Evolutionary conservation across 2,113 vertebrate genomes (phyloP).

Genomic region (Riparia riparia): DNA sequence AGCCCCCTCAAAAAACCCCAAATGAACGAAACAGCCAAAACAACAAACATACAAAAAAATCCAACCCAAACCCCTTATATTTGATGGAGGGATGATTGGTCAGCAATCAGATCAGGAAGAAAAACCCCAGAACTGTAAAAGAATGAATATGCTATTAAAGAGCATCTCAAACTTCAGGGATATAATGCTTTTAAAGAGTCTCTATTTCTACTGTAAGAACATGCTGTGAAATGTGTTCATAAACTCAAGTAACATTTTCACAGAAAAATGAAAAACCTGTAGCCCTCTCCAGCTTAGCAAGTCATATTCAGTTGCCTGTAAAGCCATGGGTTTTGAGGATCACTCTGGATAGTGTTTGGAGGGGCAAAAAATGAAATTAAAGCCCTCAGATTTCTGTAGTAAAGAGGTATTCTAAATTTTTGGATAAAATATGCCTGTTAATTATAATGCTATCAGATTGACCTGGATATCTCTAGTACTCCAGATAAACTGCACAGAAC

Average conservation of each 20-base stretch:
- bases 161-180: background rate
- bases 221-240: background rate
- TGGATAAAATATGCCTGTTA: background rate
- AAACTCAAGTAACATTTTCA: background rate
- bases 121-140: background rate
- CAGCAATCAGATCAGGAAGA: background rate
- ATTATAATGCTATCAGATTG: background rate
- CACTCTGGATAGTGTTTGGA: background rate
- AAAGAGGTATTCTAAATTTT: background rate
- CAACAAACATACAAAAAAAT: background rate
- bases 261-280: background rate
- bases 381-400: background rate
- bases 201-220: background rate
- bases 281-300: background rate
- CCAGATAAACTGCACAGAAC: background rate
- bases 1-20: background rate
- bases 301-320: background rate
- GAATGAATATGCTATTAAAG: background rate
- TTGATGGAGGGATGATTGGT: background rate
- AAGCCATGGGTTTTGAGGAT: background rate
- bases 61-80: fast-evolving
- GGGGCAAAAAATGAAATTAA: background rate
- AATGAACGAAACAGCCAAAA: fast-evolving
- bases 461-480: background rate
- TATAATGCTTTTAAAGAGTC: background rate